Evolutionary conservation across 2,113 vertebrate genomes (phyloP).

Genomic region (Elanus axillaris): DNA sequence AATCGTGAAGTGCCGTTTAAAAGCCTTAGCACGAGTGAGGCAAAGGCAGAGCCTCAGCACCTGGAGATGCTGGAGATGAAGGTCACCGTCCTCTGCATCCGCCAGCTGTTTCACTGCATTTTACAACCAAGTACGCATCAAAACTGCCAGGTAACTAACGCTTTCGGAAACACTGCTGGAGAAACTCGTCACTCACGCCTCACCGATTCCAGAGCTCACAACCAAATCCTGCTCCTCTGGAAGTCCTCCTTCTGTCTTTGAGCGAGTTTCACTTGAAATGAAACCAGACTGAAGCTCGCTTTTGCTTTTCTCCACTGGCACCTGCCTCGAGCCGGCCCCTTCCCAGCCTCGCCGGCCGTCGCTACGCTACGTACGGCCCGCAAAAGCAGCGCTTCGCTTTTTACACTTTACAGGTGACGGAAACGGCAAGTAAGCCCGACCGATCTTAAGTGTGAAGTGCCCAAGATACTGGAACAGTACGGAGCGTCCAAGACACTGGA

Average conservation of each 20-base stretch:
- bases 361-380: rapidly evolving
- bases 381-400: too few species aligned
- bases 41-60: not conserved
- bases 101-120: not conserved
- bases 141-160: not conserved
- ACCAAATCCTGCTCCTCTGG: not conserved
- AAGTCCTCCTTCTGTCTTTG: too few species aligned
- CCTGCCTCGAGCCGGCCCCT: rapidly evolving
- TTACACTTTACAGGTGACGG: not conserved
- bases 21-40: not conserved
- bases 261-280: rapidly evolving
- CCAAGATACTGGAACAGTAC: not conserved
- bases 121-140: rapidly evolving
- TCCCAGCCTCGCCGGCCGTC: too few species aligned
- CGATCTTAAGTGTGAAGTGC: too few species aligned
- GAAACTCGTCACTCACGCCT: not conserved
- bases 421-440: not conserved
- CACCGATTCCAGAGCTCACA: not conserved
- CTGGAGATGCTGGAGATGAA: not conserved
- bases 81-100: not conserved
- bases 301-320: not conserved
- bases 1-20: rapidly evolving
- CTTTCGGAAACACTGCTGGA: not conserved
- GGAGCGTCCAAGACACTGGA: not conserved
- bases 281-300: rapidly evolving